phyloP scores from a whole-genome alignment of 2,888 invertebrate genomes.

The Drosophila neonasuta region DNA sequence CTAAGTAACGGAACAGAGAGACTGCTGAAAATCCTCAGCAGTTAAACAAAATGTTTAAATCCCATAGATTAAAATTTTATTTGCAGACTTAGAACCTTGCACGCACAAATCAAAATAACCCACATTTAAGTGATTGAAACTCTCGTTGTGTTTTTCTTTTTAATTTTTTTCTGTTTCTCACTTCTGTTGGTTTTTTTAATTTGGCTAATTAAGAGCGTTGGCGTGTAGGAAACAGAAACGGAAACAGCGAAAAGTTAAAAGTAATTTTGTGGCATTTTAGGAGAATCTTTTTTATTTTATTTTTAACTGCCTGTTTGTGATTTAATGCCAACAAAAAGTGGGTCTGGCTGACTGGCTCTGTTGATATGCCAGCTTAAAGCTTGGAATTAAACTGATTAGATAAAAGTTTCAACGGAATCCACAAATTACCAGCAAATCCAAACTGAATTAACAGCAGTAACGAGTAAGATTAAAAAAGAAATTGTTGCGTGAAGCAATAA shows the following conservation, averaged over 20 bases:
- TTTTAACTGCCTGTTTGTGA: constrained; percentile 25
- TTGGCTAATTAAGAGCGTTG: constrained; percentile 49
- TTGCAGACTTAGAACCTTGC: constrained; percentile 28
- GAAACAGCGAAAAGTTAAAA: constrained; percentile 42
- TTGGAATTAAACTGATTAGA: constrained; percentile 67
- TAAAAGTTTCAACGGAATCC: constrained; percentile 28
- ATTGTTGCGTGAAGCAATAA: constrained; percentile 8
- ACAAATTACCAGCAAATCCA: constrained; percentile 22
- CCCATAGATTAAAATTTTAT: constrained; percentile 59
- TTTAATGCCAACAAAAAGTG: background rate
- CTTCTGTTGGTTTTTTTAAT: constrained; percentile 33
- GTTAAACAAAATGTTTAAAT: constrained; percentile 31
- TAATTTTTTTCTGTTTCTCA: background rate
- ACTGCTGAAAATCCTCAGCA: constrained; percentile 4
- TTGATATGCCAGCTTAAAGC: constrained; percentile 48
- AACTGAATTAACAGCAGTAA: constrained; percentile 32
- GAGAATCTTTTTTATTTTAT: constrained; percentile 18
- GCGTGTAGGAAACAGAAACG: background rate
- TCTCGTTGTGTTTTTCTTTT: background rate
- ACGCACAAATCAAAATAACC: constrained; percentile 42
- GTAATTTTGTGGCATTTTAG: constrained; percentile 52
- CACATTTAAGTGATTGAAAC: constrained; percentile 14
- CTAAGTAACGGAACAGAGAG: constrained; percentile 31
- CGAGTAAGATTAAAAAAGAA: background rate
- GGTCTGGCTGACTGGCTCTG: constrained; percentile 7